Conservation (phyloP, 2,888 invertebrate species). For the Macaria liturata region DNA sequence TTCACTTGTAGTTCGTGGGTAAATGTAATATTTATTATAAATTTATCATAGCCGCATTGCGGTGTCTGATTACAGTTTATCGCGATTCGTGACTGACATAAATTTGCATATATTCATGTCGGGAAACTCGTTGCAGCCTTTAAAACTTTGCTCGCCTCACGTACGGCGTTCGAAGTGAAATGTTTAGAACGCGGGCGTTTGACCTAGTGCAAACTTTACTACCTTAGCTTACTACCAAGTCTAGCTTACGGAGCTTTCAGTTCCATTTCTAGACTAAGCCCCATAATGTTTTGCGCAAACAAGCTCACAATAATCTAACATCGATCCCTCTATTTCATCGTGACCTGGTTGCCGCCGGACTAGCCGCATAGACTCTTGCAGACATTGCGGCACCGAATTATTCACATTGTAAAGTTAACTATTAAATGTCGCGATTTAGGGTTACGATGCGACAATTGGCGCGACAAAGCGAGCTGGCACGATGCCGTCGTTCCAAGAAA, state of each 20-base stretch:
- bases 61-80: slow-evolving; percentile 10
- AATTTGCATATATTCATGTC: slow-evolving; percentile 12
- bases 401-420: neutral
- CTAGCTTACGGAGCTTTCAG: slow-evolving; percentile 7
- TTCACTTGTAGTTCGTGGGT: no score
- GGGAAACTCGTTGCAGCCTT: slow-evolving; percentile 3
- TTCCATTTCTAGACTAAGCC: slow-evolving; percentile 10
- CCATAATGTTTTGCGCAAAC: slow-evolving; percentile 23
- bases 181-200: slow-evolving; percentile 1
- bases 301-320: slow-evolving; percentile 20
- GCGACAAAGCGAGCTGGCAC: slow-evolving; percentile 12
- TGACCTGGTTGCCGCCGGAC: slow-evolving; percentile 24
- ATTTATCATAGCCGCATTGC: slow-evolving; percentile 16
- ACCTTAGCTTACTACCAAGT: neutral
- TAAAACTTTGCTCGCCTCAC: slow-evolving; percentile 3
- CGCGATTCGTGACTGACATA: slow-evolving; percentile 6
- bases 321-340: slow-evolving; percentile 20
- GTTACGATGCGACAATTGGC: slow-evolving; percentile 11
- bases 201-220: slow-evolving; percentile 12
- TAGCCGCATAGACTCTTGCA: slow-evolving; percentile 15
- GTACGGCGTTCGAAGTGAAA: neutral
- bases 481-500: slow-evolving; percentile 4
- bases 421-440: neutral
- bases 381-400: slow-evolving; percentile 18
- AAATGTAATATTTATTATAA: neutral